Conservation (phyloP, 2,888 invertebrate species). For the Polietes domitor region DNA sequence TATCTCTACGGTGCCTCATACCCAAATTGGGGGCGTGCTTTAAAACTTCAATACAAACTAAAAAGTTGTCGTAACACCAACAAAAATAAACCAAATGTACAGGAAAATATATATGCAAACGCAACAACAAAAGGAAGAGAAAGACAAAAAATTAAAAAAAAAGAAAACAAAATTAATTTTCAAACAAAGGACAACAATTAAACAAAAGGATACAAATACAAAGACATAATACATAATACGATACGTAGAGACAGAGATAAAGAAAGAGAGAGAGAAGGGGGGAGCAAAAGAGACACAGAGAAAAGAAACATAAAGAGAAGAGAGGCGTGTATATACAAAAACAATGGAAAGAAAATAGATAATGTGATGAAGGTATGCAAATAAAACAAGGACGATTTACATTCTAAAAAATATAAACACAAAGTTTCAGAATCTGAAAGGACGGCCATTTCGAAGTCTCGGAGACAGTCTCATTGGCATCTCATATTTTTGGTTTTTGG, state of each 20-base stretch:
- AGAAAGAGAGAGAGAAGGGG: conserved; percentile 46
- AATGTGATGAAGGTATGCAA: conserved; percentile 17
- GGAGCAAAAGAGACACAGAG: no score
- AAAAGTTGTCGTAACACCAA: conserved; percentile 61
- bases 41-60: conserved; percentile 84
- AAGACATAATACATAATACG: conserved; percentile 51
- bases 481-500: no score
- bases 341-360: background rate
- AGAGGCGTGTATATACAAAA: conserved; percentile 27
- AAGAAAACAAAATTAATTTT: conserved; percentile 42
- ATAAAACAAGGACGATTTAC: conserved; percentile 33
- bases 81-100: conserved; percentile 49
- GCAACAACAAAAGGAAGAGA: conserved; percentile 74
- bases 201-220: conserved; percentile 68
- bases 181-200: conserved; percentile 69
- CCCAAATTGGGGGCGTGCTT: conserved; percentile 84
- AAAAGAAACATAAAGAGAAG: conserved; percentile 47
- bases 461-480: no score
- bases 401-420: conserved; percentile 38
- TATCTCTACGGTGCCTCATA: conserved; percentile 82
- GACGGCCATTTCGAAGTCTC: no score
- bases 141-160: conserved; percentile 26
- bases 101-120: conserved; percentile 23
- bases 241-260: conserved; percentile 28
- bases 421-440: conserved; percentile 14